A percentile compares a stretch with the other conserved stretches of the same genome.
Conservation (phyloP, 2,797 vertebrate species). For the Myotis myotis region DNA sequence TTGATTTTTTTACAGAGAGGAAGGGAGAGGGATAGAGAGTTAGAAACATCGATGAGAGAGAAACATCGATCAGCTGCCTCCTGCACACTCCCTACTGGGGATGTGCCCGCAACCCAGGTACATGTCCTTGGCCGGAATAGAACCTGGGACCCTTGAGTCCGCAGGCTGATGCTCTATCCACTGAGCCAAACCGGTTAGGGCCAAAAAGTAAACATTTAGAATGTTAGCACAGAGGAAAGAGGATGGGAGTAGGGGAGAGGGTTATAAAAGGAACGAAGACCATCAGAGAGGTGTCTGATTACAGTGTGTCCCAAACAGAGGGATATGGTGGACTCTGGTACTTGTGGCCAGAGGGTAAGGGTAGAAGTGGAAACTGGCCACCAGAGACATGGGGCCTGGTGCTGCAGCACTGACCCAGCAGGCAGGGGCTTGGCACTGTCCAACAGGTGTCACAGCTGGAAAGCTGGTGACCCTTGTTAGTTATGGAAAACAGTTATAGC, state of each 20-base stretch:
- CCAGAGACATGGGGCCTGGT: rapidly evolving
- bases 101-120: no score
- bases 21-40: no score
- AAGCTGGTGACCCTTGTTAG: not conserved
- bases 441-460: not conserved
- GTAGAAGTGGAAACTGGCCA: not conserved
- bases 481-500: not conserved
- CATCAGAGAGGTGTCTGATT: not conserved
- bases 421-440: not conserved
- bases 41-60: no score
- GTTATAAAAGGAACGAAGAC: not conserved
- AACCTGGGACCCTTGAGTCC: no score
- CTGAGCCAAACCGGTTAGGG: no score
- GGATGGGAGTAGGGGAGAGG: not conserved
- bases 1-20: no score
- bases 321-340: rapidly evolving
- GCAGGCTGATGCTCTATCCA: no score
- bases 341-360: not conserved
- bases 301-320: not conserved
- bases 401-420: not conserved
- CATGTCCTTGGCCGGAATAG: no score
- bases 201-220: not conserved
- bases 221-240: not conserved
- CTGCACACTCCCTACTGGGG: no score
- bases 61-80: no score